Evolutionary conservation across 2,113 vertebrate genomes (phyloP), one percentile per base, ranked within the genome.

Genomic region (Phrynocephalus versicolor): DNA sequence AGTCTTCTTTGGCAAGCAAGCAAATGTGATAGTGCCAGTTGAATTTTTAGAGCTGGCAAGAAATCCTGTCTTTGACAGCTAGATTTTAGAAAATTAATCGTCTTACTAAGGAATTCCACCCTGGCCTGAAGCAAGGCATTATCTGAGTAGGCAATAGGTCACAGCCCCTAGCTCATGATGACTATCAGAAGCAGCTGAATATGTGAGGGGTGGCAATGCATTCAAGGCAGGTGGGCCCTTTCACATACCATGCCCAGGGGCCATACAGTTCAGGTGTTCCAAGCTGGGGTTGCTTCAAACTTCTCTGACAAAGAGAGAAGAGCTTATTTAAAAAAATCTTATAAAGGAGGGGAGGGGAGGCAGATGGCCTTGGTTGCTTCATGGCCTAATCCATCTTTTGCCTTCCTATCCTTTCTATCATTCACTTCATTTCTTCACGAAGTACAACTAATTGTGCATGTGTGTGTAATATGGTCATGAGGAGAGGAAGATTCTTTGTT

Each of bases 121-220:
- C 85, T 93, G 73, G 84, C 82, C 88, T 91, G 91, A 60, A 95
- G 92, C 33, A 92, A 94, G 41, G 83, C 88, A 74, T 95, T 92
- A 76, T 82, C 92, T 89, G 88, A 87, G 70, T 91, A 94, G 25
- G 89, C 89, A 16, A 87, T 79, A 9, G 89, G 87, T 78, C 14
- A 69, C 21, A 12, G 67, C 9, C n/a, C n/a, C 58, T 12, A 10
- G 83, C 62, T 25, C 27, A n/a, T 12, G 14, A n/a, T 12, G 14
- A 41, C 33, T 75, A 79, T 71, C 51, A 71, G 75, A 85, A 71
- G 12, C 65, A 33, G 69, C 51, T 15, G 2, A 45, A 72, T 16
- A 37, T 12, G 12, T 45, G 27, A 6, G 27, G 12, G 84, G 18
- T 25, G 10, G 33, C n/a, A n/a, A n/a, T n/a, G n/a, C 30, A 85